Conservation (phyloP, 37 sponge, comb jelly and placozoan species). For the Theonella swinhoei region DNA sequence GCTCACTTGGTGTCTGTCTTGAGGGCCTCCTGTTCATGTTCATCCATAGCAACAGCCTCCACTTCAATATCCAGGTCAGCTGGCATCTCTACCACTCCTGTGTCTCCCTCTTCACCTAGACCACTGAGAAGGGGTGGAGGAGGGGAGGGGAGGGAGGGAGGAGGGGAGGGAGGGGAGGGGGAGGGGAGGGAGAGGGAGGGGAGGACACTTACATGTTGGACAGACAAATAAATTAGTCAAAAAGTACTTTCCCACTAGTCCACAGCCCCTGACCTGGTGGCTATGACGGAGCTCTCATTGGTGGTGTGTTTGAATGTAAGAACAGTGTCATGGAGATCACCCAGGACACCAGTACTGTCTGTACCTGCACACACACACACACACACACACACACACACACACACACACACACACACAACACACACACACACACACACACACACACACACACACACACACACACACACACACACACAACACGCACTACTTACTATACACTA, state of each 20-base stretch:
- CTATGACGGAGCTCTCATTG: slow-evolving; percentile 39
- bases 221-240: too few relatives aligned
- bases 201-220: not conserved
- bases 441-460: too few relatives aligned
- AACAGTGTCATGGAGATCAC: slow-evolving; percentile 4
- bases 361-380: not conserved
- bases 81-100: slow-evolving; percentile 41
- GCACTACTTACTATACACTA: too few relatives aligned
- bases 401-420: too few relatives aligned
- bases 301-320: slow-evolving; percentile 7
- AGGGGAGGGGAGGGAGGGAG: slow-evolving; percentile 6
- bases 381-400: too few relatives aligned
- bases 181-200: slow-evolving; percentile 6
- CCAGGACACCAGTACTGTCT: not conserved
- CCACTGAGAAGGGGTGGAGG: not conserved
- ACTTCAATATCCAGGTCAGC: slow-evolving; percentile 54
- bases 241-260: not conserved
- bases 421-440: too few relatives aligned
- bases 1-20: slow-evolving; percentile 19
- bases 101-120: slow-evolving; percentile 6
- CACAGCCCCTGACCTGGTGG: slow-evolving; percentile 8
- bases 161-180: slow-evolving; percentile 15
- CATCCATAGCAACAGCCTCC: slow-evolving; percentile 31
- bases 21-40: slow-evolving; percentile 20
- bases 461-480: too few relatives aligned